A percentile compares a stretch with the other conserved stretches of the same genome.
phyloP scores from a whole-genome alignment of 2,797 vertebrate genomes.

The Sylvia borin region DNA sequence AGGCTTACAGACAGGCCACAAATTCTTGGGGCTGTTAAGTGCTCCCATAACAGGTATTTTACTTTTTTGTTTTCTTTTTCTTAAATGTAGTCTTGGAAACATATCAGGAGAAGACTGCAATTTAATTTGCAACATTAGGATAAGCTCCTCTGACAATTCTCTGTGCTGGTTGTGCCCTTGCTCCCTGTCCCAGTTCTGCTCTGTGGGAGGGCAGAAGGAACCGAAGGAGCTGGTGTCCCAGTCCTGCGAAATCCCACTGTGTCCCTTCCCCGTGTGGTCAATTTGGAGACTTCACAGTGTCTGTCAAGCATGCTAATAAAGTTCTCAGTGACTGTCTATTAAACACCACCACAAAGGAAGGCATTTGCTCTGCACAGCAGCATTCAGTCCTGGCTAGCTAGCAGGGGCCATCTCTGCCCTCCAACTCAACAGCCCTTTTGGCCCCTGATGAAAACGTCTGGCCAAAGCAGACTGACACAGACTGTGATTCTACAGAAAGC shows the following conservation, averaged over 20 bases:
- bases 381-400: neutral
- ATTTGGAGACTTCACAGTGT: neutral
- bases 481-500: neutral
- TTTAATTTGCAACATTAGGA: neutral
- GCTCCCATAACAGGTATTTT: neutral
- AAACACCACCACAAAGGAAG: neutral
- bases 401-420: neutral
- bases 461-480: neutral
- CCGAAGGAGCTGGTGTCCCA: accelerated
- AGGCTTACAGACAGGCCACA: neutral
- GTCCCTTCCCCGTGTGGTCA: neutral
- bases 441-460: neutral
- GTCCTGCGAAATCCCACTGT: neutral
- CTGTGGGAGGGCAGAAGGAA: neutral
- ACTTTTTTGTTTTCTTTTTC: neutral
- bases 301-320: slow-evolving; percentile 2
- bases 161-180: accelerated
- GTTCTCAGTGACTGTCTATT: neutral
- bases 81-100: neutral
- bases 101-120: neutral
- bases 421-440: neutral
- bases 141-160: neutral
- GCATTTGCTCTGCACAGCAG: neutral
- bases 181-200: neutral
- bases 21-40: neutral